Evolutionary conservation across 1,140 invertebrate genomes (phyloP).

Genomic region (Drosophila arawakana): DNA sequence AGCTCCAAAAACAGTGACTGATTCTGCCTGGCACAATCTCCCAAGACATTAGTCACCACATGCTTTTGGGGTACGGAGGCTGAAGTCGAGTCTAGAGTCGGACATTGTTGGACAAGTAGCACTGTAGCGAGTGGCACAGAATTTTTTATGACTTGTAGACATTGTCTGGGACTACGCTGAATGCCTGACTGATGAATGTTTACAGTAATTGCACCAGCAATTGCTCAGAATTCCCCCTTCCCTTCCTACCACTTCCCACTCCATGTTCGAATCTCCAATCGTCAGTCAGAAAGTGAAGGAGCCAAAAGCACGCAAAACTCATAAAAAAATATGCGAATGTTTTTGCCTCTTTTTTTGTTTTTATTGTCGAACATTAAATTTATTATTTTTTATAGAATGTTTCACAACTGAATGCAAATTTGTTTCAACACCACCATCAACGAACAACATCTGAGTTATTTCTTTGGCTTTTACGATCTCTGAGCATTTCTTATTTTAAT

Average conservation of each 20-base stretch:
- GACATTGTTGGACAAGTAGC: constrained; percentile 14
- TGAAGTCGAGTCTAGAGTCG: neutral
- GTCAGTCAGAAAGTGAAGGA: neutral
- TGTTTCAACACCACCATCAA: constrained; percentile 13
- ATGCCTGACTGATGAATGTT: constrained; percentile 72
- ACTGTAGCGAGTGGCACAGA: neutral
- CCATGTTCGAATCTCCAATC: neutral
- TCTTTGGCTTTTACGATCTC: constrained; percentile 55
- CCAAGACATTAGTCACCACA: constrained; percentile 38
- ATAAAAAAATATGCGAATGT: constrained; percentile 80
- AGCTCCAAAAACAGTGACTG: constrained; percentile 19
- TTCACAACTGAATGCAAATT: constrained; percentile 82
- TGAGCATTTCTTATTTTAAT: constrained; percentile 63
- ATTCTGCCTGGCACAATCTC: constrained; percentile 21
- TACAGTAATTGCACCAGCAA: constrained; percentile 77
- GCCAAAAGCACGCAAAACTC: constrained; percentile 69
- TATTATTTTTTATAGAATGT: constrained; percentile 83
- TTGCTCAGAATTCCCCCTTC: constrained; percentile 53
- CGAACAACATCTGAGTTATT: constrained; percentile 17
- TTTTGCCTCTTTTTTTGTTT: constrained; percentile 28
- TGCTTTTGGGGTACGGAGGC: neutral
- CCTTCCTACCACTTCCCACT: neutral
- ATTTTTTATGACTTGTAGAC: constrained; percentile 55
- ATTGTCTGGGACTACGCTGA: constrained; percentile 52
- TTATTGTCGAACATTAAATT: constrained; percentile 80